Conservation (phyloP, 2,113 vertebrate species). For the Amblyornis subalaris region DNA sequence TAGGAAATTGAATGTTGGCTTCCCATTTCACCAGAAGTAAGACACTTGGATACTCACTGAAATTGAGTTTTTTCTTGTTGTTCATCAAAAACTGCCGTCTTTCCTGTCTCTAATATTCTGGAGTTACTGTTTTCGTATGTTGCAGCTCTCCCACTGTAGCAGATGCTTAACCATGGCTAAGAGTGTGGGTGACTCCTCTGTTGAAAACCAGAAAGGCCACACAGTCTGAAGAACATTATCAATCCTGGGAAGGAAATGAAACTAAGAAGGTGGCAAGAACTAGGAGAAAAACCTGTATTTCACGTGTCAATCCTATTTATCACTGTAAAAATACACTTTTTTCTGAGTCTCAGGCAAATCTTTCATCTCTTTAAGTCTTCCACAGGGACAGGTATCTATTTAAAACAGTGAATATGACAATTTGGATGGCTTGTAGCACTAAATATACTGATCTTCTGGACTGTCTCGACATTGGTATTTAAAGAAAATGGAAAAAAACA, state of each 20-base stretch:
- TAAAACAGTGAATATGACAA: background rate
- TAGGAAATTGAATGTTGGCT: rapidly evolving
- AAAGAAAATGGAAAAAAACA: background rate
- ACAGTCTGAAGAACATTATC: rapidly evolving
- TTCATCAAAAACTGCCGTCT: background rate
- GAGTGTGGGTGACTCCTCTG: background rate
- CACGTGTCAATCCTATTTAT: background rate
- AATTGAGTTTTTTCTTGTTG: background rate
- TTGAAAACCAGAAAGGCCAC: background rate
- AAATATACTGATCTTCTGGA: background rate
- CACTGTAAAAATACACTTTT: background rate
- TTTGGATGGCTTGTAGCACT: background rate
- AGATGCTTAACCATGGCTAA: background rate
- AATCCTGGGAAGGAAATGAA: background rate
- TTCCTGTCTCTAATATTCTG: background rate
- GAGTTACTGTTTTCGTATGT: background rate
- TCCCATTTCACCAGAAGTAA: background rate
- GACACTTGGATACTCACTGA: background rate
- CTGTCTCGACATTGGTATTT: rapidly evolving
- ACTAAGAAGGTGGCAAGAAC: background rate
- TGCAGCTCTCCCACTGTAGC: background rate
- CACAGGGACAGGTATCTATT: background rate
- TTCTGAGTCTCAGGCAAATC: background rate
- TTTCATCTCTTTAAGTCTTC: background rate
- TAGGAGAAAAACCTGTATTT: background rate